Evolutionary conservation across 2,113 vertebrate genomes (phyloP), one percentile per base, ranked within the genome.

Genomic region (Phyllostomus discolor): DNA sequence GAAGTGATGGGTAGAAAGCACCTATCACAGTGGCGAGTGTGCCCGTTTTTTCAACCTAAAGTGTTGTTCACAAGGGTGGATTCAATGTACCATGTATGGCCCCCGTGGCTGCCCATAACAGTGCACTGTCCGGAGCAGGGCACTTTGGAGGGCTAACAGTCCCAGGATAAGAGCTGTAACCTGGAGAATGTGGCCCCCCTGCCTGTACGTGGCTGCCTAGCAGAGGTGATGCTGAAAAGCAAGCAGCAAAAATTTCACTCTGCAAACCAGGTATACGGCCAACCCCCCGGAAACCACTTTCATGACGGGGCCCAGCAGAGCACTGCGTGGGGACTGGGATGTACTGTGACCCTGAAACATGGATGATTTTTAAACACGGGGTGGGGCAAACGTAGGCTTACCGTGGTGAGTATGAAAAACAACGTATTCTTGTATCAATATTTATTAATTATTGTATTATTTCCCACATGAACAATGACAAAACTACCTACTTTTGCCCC

Each of bases 271-370:
- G 38, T 16, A 10, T 43, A 57, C 4, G 1, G 33, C 54, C 69
- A 87, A 8, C 10, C 67, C 12, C 50, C 31, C 62, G 4, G 67
- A 86, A 48, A 59, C 7, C 28, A 20, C 4, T 26, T 85, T 79
- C 24, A 3, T 5, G 24, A 41, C 15, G 41, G 1, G 0, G 22
- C 24, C 2, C 0, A 7, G 10, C 52, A 2, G 54, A 78, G 20
- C 4, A 35, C 11, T 69, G 24, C 66, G 33, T 46, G 31, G 2
- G 64, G 79, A 72, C 38, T 75, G 57, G 81, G 41, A 64, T 24
- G 31, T 26, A 28, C 87, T 16, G 72, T 52, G 22, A 35, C 16
- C 85, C 70, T 91, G 52, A 93, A 41, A 81, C 48, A 33, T 2
- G 12, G 16, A 52, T 88, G 19, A 33, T 59, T 85, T 94, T 59